Evolutionary conservation across 1,140 invertebrate genomes (phyloP).

Genomic region (Brachionus calyciflorus): DNA sequence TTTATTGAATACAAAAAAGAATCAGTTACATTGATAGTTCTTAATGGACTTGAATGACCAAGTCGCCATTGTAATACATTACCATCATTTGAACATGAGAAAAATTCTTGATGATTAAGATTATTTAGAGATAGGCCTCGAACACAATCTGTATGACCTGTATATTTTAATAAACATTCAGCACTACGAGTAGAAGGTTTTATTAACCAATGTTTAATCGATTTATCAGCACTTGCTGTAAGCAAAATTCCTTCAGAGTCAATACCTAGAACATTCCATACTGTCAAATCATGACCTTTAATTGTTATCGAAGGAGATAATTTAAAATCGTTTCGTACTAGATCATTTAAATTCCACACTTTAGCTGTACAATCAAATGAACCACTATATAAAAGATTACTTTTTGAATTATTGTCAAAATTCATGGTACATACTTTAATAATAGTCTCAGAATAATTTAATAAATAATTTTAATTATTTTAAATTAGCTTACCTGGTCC

Average conservation of each 20-base stretch:
- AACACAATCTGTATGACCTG: conserved; percentile 86
- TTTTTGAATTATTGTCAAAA: not conserved
- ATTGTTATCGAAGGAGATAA: not conserved
- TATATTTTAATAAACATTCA: conserved; percentile 51
- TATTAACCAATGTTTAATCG: conserved; percentile 74
- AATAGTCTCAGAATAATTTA: not conserved
- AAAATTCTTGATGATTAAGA: conserved; percentile 68
- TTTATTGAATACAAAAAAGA: conserved; percentile 49
- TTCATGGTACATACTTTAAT: not conserved
- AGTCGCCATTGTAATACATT: conserved; percentile 69
- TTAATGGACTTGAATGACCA: conserved; percentile 71
- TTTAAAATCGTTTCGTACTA: not conserved
- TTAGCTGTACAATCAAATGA: conserved; percentile 40
- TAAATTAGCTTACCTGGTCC: not conserved
- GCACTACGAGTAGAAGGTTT: not conserved
- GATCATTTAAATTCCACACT: conserved; percentile 43
- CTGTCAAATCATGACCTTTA: conserved; percentile 40
- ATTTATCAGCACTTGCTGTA: conserved; percentile 80
- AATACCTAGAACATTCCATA: conserved; percentile 19
- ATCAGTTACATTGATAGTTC: conserved; percentile 64
- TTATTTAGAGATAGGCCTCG: conserved; percentile 67
- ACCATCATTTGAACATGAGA: conserved; percentile 90
- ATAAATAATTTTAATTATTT: not conserved
- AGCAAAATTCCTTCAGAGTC: conserved; percentile 2
- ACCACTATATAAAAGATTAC: conserved; percentile 24